Evolutionary conservation across 2,797 vertebrate species (phyloP), one percentile per base, ranked within the genome.

Genomic region (Netta rufina): DNA sequence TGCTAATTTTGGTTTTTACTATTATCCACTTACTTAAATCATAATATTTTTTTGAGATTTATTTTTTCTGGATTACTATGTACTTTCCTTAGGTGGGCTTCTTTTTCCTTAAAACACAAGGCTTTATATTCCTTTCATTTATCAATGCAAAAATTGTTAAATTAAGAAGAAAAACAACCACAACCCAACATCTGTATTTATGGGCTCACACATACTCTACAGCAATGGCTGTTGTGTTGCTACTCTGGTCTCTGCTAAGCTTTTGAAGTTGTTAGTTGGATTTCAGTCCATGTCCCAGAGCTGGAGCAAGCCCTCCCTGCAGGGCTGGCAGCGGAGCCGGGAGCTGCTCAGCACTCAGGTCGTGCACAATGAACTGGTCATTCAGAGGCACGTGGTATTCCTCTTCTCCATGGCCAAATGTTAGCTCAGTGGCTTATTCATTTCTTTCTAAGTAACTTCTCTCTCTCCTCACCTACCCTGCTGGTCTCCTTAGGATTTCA

Each of bases 1-100:
- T 78, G 86, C 72, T 92, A 92, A 71, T 92, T 92, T 92, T 94
- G 89, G 79, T 96, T 96, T 88, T 92, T 96, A 97, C 91, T 97
- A 36, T 81, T 51, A 81, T 75, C 76, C 76, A 62, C 20, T 87
- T 60, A 39, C 16, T 86, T 92, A 70, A 83, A 77, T 67, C 1
- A 14, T n/a, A 19, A 61, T 19, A 66, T 64, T 95, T 78, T 92
- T 54, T 70, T 77, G 32, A 54, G 1, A 41, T 73, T 85, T 69
- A 64, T 54, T 54, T 93, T 95, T 87, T 51, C 53, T 38, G 27
- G 54, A 33, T 77, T 72, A 53, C n/a, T 74, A n/a, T 70, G 43
- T 57, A 8, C 49, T 93, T 96, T 84, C 71, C 87, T 72, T 56
- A 78, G 61, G 24, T 66, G 11, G 17, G 10, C 77, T 85, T 90